Evolutionary conservation across 2,888 invertebrate genomes (phyloP), one percentile per base, ranked within the genome.

Genomic region (Hipparchia semele): DNA sequence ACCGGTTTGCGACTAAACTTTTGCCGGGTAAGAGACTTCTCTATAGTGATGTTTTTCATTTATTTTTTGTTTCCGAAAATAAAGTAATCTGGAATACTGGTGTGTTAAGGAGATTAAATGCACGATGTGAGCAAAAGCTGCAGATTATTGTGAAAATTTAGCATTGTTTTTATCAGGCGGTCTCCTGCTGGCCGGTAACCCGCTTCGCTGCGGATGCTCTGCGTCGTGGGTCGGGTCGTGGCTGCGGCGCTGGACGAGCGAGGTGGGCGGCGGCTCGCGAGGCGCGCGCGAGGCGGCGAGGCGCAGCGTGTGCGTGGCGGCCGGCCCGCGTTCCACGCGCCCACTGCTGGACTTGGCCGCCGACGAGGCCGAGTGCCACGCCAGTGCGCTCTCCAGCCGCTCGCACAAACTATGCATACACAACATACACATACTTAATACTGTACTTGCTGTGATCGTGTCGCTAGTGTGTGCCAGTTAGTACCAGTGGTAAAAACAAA

Each of bases 181-280:
- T 7, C 92, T 98, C 75, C 95, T 96, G 79, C 95, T 98, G 77
- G 95, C 96, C 1, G 96, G 96, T 75, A 97, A 98, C 88, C 97
- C 97, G 0, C 95, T 98, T 84, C 95, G 96, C 69, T 98, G 98
- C 86, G 97, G 97, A 75, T 98, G 98, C 85, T 96, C 96, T 61
- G 94, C 97, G 76, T 96, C 97, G 64, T 98, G 98, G 98, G 94
- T 97, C 79, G 97, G 98, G 56, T 96, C 97, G 79, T 98, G 98
- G 98, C 90, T 98, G 80, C 94, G 98, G 60, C 95, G 98, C 72
- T 98, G 98, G 98, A 96, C 72, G 95, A 97, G 83, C 96, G 98
- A 98, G 90, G 98, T 81, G 90, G 98, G 77, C 90, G 98, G 97
- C 54, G 84, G 97, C 73, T 77, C 80, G 73, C 86, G 73, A 82